phyloP scores from a whole-genome alignment of 2,797 vertebrate species.

The Bovichtus variegatus region DNA sequence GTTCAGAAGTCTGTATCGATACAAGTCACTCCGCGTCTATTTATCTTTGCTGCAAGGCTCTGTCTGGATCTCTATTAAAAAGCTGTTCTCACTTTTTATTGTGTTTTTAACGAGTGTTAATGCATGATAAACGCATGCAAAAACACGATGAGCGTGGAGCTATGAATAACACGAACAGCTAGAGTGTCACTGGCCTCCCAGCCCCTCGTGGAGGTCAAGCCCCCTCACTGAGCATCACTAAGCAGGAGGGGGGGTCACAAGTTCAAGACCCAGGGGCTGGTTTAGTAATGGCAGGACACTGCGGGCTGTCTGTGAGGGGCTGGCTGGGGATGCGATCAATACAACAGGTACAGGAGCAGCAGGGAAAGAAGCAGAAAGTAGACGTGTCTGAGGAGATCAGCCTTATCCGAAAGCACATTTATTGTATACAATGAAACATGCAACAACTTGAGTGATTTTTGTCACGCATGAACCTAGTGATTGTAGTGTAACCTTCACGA shows the following conservation, averaged over 20 bases:
- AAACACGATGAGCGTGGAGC: constrained; percentile 45
- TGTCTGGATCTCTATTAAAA: constrained; percentile 30
- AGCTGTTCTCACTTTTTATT: constrained; percentile 26
- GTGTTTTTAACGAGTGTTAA: constrained; percentile 81
- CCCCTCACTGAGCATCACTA: constrained; percentile 55
- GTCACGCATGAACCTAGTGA: background rate
- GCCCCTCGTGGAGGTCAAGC: constrained; percentile 68
- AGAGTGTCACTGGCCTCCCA: constrained; percentile 57
- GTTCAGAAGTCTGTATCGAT: constrained; percentile 5
- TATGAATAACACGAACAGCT: constrained; percentile 75
- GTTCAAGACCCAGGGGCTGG: constrained; percentile 73
- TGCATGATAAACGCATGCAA: constrained; percentile 85
- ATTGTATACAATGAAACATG: constrained; percentile 26
- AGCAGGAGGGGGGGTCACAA: constrained; percentile 69
- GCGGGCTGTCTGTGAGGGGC: constrained; percentile 64
- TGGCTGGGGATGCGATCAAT: constrained; percentile 64
- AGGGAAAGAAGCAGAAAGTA: constrained; percentile 34
- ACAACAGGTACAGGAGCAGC: constrained; percentile 72
- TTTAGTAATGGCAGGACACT: constrained; percentile 80
- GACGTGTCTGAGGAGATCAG: constrained; percentile 47
- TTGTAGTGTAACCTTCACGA: background rate
- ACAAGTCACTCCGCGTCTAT: constrained; percentile 17
- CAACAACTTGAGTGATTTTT: constrained; percentile 19
- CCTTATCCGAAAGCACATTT: constrained; percentile 37
- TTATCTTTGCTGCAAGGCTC: constrained; percentile 22